Conservation (phyloP, 2,113 vertebrate genomes). For the Isurus oxyrinchus region DNA sequence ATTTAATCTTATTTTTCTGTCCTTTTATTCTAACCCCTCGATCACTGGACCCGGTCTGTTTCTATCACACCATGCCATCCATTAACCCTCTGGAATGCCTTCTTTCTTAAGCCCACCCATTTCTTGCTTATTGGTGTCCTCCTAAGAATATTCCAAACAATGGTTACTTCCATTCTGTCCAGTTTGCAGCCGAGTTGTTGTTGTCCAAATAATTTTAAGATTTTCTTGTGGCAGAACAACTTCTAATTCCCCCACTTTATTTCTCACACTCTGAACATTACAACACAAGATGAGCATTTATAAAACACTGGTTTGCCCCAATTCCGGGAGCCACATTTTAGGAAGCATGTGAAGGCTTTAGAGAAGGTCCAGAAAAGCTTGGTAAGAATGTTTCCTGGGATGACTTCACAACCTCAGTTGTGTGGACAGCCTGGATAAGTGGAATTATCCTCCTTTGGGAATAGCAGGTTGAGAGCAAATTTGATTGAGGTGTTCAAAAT, state of each 20-base stretch:
- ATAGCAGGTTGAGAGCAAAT: neutral
- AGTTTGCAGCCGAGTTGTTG: neutral
- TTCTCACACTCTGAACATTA: too few relatives aligned
- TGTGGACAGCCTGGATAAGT: neutral
- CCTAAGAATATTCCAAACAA: neutral
- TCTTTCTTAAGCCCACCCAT: neutral
- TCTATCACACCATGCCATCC: neutral
- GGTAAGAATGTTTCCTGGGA: neutral
- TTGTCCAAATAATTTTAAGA: neutral
- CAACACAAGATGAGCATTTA: too few relatives aligned
- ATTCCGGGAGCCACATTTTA: too few relatives aligned
- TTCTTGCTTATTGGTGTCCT: neutral
- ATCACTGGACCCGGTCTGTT: neutral
- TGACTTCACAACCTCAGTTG: neutral
- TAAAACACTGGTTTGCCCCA: too few relatives aligned
- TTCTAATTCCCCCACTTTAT: neutral
- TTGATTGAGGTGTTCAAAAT: too few relatives aligned
- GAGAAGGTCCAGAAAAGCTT: neutral
- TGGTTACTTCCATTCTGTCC: neutral
- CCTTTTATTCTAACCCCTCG: neutral
- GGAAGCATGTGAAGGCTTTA: neutral
- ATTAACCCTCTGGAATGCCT: neutral
- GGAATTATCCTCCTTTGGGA: neutral
- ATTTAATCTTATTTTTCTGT: neutral
- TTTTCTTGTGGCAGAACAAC: neutral